Percentiles rank a stretch among this genome's conserved stretches.
Conservation (phyloP, 1,140 invertebrate genomes). For the Drosophila melanogaster region Release_6_plus_ISO1_MT NT_033777.3:20615001-20615500, state of each 20-base stretch:
- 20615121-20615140: slow-evolving; percentile 85
- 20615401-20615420: slow-evolving; percentile 76
- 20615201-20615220: slow-evolving; percentile 84
- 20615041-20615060: slow-evolving; percentile 56
- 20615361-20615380: slow-evolving; percentile 23
- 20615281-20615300: slow-evolving; percentile 89
- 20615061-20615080: slow-evolving; percentile 81
- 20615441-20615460: slow-evolving; percentile 75
- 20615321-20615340: slow-evolving; percentile 79
- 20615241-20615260: slow-evolving; percentile 85
- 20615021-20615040: slow-evolving; percentile 84
- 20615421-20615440: slow-evolving; percentile 72
- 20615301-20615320: slow-evolving; percentile 85
- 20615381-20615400: slow-evolving; percentile 49
- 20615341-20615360: slow-evolving; percentile 79
- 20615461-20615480: slow-evolving; percentile 63
- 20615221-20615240: slow-evolving; percentile 85
- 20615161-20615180: slow-evolving; percentile 84
- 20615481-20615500: slow-evolving; percentile 68
- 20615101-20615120: slow-evolving; percentile 52
- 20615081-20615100: slow-evolving; percentile 41
- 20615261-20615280: slow-evolving; percentile 86
- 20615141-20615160: slow-evolving; percentile 85
- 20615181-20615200: slow-evolving; percentile 80
- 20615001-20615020: slow-evolving; percentile 85